These are phyloP conservation scores for Numenius phaeopus DNA, from an alignment of 2,797 vertebrate species.

Conservation along the genomic window DNA sequence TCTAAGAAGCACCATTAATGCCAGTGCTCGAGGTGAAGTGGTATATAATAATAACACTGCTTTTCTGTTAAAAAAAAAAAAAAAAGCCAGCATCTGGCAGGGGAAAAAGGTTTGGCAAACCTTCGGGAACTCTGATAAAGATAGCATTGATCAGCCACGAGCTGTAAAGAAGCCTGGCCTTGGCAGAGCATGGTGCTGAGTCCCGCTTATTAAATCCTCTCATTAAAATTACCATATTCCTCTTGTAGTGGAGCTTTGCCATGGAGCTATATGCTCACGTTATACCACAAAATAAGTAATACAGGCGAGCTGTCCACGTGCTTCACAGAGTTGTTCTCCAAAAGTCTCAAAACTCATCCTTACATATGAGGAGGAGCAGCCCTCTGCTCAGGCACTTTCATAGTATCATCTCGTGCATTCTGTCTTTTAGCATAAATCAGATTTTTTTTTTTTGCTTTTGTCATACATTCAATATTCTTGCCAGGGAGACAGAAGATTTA, in stretches of 20 bases:
- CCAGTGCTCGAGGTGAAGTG: neutral
- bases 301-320: neutral
- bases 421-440: neutral
- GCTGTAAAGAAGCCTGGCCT: neutral
- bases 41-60: neutral
- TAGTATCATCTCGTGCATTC: neutral
- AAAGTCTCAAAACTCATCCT: neutral
- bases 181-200: neutral
- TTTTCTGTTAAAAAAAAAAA: neutral
- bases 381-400: neutral
- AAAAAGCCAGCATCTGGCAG: neutral
- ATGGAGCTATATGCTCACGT: neutral
- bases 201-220: neutral
- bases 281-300: neutral
- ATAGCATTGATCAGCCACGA: neutral
- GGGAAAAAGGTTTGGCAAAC: neutral
- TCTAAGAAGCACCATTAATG: neutral
- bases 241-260: neutral
- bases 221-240: neutral
- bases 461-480: neutral
- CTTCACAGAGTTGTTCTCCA: neutral
- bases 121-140: neutral
- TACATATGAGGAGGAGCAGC: accelerated
- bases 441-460: neutral
- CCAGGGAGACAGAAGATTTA: neutral